Base-by-base conservation (phyloP, 1,140 invertebrate genomes). In the Cyrtorhinus lividipennis region DNA sequence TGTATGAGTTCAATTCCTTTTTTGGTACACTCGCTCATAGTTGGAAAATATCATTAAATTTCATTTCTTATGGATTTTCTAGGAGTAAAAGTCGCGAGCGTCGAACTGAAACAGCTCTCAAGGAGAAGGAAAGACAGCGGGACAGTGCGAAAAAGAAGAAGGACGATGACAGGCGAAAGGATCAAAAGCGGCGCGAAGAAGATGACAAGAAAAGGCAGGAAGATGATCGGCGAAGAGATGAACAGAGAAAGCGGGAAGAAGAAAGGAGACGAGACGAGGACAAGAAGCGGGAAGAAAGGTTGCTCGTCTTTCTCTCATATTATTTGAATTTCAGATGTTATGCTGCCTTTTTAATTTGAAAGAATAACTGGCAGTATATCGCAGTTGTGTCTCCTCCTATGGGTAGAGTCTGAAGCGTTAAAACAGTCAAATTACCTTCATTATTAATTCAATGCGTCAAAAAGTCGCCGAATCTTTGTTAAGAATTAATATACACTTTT, bases 211-310 rank as follows among this genome's bases (percentile, higher is more conserved):
- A 22, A 72, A 69, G 59, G 62, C 53, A 78, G 76, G 73, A 75
- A 72, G 73, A 78, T 65, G 74, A 80, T 65, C 62, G 38, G 66
- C 72, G 73, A 71, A 74, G 69, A 57, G 72, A 75, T 22, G 73
- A 69, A 69, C 72, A 67, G 61, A 63, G 62, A 62, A 67, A 64
- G 57, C 61, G 66, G 18, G 74, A 75, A 24, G 65, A 61, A 62
- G 56, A 57, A 1, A 68, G 72, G 2, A 68, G 72, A 30, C 66
- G 65, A 62, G 65, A 71, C 68, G 67, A 74, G 67, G 66, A 72
- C 67, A 25, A 70, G 71, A 25, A 66, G 69, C 62, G 66, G 70
- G 24, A 64, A 60, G 59, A 63, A 63, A 57, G 62, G 61, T 58
- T 38, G 30, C n/a, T n/a, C n/a, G n/a, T n/a, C n/a, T n/a, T 26